Conservation (phyloP, 2,888 invertebrate species). For the Limnephilus marmoratus region DNA sequence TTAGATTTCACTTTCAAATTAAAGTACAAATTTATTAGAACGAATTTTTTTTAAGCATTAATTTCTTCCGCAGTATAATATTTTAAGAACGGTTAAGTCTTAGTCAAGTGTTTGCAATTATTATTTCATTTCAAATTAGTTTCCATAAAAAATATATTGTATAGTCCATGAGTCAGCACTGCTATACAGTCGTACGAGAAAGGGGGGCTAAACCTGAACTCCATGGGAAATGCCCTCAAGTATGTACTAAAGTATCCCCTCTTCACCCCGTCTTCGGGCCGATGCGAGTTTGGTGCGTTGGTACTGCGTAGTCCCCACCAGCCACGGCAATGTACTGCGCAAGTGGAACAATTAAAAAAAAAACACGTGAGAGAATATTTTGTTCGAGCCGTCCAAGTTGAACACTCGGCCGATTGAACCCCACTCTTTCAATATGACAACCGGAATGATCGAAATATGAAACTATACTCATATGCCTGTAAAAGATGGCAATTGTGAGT, state of each 20-base stretch:
- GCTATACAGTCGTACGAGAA: background rate
- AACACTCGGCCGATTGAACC: background rate
- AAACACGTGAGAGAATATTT: slow-evolving; percentile 22
- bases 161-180: background rate
- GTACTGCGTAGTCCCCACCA: background rate
- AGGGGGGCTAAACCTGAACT: slow-evolving; percentile 52
- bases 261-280: background rate
- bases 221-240: slow-evolving; percentile 46
- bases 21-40: too few relatives aligned
- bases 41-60: too few relatives aligned
- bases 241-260: background rate
- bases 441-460: slow-evolving; percentile 2
- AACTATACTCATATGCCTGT: background rate
- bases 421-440: background rate
- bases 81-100: too few relatives aligned
- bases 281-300: background rate
- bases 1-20: too few relatives aligned
- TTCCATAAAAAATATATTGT: background rate
- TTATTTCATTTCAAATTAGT: background rate
- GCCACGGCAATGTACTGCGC: slow-evolving; percentile 6
- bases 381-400: background rate
- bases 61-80: too few relatives aligned
- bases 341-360: slow-evolving; percentile 9
- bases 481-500: background rate
- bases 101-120: background rate